Evolutionary conservation across 2,888 invertebrate species (phyloP).

Genomic region (Rhodophaea formosa): DNA sequence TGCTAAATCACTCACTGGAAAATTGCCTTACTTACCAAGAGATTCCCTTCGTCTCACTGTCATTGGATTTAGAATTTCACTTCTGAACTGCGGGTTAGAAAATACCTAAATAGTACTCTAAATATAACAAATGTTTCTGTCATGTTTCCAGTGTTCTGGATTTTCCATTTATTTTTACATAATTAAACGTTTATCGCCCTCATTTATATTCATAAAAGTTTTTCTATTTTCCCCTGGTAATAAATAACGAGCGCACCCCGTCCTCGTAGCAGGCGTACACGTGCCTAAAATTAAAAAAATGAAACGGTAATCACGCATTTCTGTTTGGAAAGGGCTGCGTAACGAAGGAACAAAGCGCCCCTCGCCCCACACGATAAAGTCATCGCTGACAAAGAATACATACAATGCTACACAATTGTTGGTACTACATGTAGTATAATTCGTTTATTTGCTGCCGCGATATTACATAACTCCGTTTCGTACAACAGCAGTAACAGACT

Average conservation of each 20-base stretch:
- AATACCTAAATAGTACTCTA: not conserved
- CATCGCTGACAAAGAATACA: not conserved
- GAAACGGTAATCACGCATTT: not conserved
- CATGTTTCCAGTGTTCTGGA: not conserved
- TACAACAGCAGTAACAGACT: constrained; percentile 13
- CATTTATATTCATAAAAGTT: not conserved
- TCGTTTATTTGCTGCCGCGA: constrained; percentile 51
- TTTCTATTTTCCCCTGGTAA: not conserved
- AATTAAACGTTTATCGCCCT: not conserved
- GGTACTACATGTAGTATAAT: constrained; percentile 4
- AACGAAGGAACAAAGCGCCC: not conserved
- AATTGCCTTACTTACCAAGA: constrained; percentile 38
- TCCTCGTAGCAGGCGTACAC: not conserved
- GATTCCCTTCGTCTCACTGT: constrained; percentile 12
- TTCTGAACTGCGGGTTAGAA: not conserved
- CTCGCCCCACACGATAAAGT: not conserved
- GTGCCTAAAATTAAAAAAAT: constrained; percentile 3
- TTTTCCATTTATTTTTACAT: not conserved
- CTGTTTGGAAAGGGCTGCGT: not conserved
- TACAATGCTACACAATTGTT: not conserved
- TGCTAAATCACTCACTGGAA: constrained; percentile 41
- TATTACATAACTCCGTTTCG: constrained; percentile 49
- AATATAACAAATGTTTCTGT: not conserved
- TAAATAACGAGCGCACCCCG: not conserved
- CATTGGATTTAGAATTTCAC: not conserved